A percentile compares a stretch with the other conserved stretches of the same genome.
These are phyloP conservation scores for Hesperia comma DNA, from an alignment of 2,888 invertebrate species.

Conservation along the genomic window DNA sequence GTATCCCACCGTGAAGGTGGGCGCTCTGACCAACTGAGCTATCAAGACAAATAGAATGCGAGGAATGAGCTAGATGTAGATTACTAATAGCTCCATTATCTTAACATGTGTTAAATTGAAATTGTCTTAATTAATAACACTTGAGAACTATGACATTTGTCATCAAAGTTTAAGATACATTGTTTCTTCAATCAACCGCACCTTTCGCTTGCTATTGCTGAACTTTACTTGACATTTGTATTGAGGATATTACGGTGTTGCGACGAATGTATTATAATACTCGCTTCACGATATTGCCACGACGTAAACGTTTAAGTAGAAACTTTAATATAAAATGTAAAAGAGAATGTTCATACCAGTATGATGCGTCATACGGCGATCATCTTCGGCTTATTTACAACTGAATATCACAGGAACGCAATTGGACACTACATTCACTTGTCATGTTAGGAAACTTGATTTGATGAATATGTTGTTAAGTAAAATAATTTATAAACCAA, in stretches of 20 bases:
- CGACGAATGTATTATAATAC: conserved; percentile 20
- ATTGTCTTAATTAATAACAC: not conserved
- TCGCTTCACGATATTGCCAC: conserved; percentile 3
- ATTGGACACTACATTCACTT: not conserved
- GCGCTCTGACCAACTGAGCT: conserved; percentile 82
- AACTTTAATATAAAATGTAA: not conserved
- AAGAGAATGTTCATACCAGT: not conserved
- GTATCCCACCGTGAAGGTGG: conserved; percentile 69
- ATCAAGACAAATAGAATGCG: conserved; percentile 79
- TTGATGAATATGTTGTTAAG: too few species aligned
- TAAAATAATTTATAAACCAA: too few species aligned
- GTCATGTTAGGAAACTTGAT: too few species aligned
- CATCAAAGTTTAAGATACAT: conserved; percentile 31
- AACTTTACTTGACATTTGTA: conserved; percentile 50
- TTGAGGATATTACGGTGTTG: conserved; percentile 15
- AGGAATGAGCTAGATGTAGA: conserved; percentile 52
- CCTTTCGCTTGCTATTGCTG: conserved; percentile 50
- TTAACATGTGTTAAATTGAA: not conserved
- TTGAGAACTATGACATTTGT: not conserved
- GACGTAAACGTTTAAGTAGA: not conserved
- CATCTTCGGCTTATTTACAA: not conserved
- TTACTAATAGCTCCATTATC: not conserved
- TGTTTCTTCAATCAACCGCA: conserved; percentile 53
- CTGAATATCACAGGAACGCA: not conserved
- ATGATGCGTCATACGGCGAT: not conserved